A percentile compares a stretch with the other conserved stretches of the same genome.
phyloP scores from a whole-genome alignment of 2,797 vertebrate genomes.

The Podarcis siculus region DNA sequence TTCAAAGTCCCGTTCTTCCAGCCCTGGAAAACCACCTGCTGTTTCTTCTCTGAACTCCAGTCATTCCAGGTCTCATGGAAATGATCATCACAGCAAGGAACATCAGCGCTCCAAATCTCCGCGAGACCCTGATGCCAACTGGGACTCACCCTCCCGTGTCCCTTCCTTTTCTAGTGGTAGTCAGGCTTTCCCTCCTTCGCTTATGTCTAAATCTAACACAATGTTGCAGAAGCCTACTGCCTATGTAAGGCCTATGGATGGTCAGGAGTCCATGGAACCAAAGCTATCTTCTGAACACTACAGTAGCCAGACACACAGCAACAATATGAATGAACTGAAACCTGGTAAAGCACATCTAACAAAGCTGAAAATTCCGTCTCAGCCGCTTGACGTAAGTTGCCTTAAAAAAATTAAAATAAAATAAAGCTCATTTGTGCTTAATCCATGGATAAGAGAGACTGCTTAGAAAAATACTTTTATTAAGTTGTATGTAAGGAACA shows the following conservation, averaged over 20 bases:
- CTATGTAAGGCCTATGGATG: slow-evolving; percentile 99
- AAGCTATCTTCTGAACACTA: slow-evolving; percentile 93
- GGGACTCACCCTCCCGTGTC: slow-evolving; percentile 96
- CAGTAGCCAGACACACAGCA: slow-evolving; percentile 87
- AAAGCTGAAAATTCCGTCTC: slow-evolving; percentile 97
- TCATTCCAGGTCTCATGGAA: slow-evolving; percentile 87
- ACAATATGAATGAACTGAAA: slow-evolving; percentile 91
- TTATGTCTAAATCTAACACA: slow-evolving; percentile 94
- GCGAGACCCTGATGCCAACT: slow-evolving; percentile 92
- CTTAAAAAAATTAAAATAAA: too few species aligned
- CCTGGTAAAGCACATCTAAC: slow-evolving; percentile 93
- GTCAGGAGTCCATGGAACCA: slow-evolving; percentile 95
- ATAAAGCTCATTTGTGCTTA: background rate
- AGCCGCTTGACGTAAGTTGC: slow-evolving; percentile 89
- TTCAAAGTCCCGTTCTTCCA: slow-evolving; percentile 90
- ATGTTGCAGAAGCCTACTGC: slow-evolving; percentile 98
- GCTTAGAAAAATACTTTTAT: background rate
- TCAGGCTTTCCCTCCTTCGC: slow-evolving; percentile 94
- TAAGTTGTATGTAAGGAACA: background rate
- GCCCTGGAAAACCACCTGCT: slow-evolving; percentile 84
- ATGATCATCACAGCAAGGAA: slow-evolving; percentile 93
- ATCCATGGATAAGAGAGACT: background rate
- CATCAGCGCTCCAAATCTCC: slow-evolving; percentile 95
- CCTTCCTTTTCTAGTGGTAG: slow-evolving; percentile 89
- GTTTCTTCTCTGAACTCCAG: slow-evolving; percentile 88